phyloP scores from a whole-genome alignment of 2,888 invertebrate genomes.

The Lutraria lutraria region DNA sequence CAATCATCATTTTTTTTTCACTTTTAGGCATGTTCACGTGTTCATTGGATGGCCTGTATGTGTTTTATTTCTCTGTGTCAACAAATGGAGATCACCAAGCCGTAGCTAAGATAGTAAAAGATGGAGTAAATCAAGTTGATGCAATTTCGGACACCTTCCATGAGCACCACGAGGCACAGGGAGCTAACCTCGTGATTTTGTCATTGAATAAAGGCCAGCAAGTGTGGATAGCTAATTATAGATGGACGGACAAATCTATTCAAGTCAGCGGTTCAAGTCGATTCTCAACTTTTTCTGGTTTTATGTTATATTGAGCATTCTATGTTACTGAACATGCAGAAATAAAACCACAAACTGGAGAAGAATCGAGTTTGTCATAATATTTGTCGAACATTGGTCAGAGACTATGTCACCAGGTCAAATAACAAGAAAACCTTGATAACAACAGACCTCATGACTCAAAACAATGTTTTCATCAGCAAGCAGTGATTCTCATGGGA shows the following conservation, averaged over 20 bases:
- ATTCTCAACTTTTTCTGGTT: constrained; percentile 49
- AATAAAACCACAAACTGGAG: too few species aligned
- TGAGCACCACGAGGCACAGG: constrained; percentile 44
- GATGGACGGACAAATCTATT: constrained; percentile 37
- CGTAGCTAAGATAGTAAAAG: constrained; percentile 34
- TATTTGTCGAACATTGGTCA: too few species aligned
- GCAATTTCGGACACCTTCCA: constrained; percentile 44
- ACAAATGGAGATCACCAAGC: constrained; percentile 33
- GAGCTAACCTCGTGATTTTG: constrained; percentile 36
- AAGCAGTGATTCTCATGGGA: too few species aligned
- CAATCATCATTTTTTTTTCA: not conserved
- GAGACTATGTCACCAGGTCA: too few species aligned
- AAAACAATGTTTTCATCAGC: too few species aligned
- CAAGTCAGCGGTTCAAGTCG: not conserved
- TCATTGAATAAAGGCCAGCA: constrained; percentile 30
- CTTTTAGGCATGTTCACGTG: constrained; percentile 47
- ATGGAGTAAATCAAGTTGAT: constrained; percentile 40
- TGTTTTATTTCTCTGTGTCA: constrained; percentile 37
- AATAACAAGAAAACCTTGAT: too few species aligned
- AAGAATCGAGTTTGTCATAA: too few species aligned
- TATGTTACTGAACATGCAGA: not conserved
- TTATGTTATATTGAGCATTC: constrained; percentile 30
- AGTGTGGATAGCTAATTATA: constrained; percentile 42
- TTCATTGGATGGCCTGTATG: constrained; percentile 25
- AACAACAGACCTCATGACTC: too few species aligned